Evolutionary conservation across 2,797 vertebrate species (phyloP), one percentile per base, ranked within the genome.

Genomic region (Thaleichthys pacificus): DNA sequence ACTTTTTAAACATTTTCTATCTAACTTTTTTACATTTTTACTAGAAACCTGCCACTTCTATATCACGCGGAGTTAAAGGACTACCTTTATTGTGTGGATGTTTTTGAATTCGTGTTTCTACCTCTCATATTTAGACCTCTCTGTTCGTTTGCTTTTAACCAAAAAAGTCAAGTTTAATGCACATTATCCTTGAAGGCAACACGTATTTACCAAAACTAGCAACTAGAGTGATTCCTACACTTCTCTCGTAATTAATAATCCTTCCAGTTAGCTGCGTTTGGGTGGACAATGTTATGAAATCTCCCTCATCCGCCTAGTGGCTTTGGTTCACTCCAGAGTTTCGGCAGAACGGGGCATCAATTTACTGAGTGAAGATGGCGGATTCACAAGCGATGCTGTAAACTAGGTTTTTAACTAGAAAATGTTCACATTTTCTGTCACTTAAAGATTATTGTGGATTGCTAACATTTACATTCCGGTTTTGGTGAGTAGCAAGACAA

Each of bases 361-460:
- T 66, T 11, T 80, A 75, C 76, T 62, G 80, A 85, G 65, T 78
- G 87, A 89, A 89, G 85, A 89, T 89, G 87, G 87, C 86, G 87
- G 86, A 77, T 79, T 62, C 68, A 75, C 67, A 73, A 72, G 63
- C 70, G 82, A 80, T 86, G 84, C 84, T 82, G 77, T 79, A 75
- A 83, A 76, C 63, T 69, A 70, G 71, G 81, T 73, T 84, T 79
- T 77, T 12, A 58, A 32, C 28, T 35, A n/a, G 32, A 32, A 22
- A 14, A 60, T 69, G 56, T 30, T 38, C 28, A 71, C 70, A 51
- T 70, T 67, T 51, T 17, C 22, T 21, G 24, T 54, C 17, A 3
- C 21, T 56, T 5, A 19, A 19, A 19, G n/a, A 9, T 38, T 58
- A 4, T 4, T 68, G 58, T 64, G 82, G 79, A 79, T 77, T 72